These are phyloP conservation scores for Drusus annulatus DNA, from an alignment of 1,140 invertebrate genomes.

Conservation along the genomic window DNA sequence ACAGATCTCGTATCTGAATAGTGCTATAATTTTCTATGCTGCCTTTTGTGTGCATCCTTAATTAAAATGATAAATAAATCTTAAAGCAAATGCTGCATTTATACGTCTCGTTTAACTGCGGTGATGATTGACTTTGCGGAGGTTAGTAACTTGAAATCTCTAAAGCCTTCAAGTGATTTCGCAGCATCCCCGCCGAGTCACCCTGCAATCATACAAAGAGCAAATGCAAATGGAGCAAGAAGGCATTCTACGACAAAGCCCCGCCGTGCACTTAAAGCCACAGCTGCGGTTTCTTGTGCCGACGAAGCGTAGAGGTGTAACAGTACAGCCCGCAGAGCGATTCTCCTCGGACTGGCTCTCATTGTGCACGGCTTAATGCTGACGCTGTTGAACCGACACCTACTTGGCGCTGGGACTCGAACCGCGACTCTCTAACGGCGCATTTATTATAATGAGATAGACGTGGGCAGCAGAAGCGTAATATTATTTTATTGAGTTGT, in stretches of 20 bases:
- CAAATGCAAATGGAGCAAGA: neutral
- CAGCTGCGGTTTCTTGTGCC: neutral
- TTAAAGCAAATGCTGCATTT: no score
- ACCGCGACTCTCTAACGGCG: neutral
- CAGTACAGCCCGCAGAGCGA: neutral
- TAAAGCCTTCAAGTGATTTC: no score
- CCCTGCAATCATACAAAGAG: neutral
- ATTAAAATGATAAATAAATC: no score
- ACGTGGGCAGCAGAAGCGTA: neutral
- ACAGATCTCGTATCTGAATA: no score
- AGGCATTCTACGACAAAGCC: neutral
- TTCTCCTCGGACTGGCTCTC: neutral
- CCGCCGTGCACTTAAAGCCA: neutral
- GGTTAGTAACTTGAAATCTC: no score
- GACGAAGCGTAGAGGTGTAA: neutral
- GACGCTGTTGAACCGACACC: constrained; percentile 1
- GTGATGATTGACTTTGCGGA: no score
- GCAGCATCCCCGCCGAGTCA: no score
- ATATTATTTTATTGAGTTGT: neutral
- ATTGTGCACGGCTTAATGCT: neutral
- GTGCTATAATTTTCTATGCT: no score
- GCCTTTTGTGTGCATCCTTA: no score
- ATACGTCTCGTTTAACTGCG: no score
- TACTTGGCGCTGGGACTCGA: neutral
- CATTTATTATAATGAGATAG: neutral